Percentiles rank a stretch among this genome's conserved stretches.
phyloP scores from a whole-genome alignment of 1,140 invertebrate genomes.

The Cydia splendana region DNA sequence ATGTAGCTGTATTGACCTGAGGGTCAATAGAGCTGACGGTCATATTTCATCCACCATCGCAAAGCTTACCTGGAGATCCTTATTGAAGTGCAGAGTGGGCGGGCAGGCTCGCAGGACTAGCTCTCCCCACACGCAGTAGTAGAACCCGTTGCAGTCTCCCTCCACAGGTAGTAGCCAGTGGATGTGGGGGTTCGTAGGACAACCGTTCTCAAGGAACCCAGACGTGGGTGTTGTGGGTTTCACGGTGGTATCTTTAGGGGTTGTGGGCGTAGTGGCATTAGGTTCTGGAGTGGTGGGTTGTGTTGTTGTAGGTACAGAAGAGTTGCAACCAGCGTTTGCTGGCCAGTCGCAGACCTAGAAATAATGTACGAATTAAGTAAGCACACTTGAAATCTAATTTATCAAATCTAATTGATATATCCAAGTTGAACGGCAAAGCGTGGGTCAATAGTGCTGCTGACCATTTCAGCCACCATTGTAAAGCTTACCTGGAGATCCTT shows the following conservation, averaged over 20 bases:
- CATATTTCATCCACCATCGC: too few species aligned
- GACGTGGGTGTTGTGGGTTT: neutral
- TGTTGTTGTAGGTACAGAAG: conserved; percentile 3
- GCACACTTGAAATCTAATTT: too few species aligned
- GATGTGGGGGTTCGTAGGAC: conserved; percentile 55
- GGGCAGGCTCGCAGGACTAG: conserved; percentile 78
- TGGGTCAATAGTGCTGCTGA: neutral
- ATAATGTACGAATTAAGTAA: conserved; percentile 4
- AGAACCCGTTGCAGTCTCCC: conserved; percentile 81
- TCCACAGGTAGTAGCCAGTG: conserved; percentile 76
- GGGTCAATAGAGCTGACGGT: too few species aligned
- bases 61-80: conserved; percentile 52
- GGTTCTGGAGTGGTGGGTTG: neutral
- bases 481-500: conserved; percentile 56
- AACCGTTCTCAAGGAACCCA: conserved; percentile 58
- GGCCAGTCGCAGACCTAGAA: conserved; percentile 58
- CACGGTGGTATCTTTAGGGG: neutral
- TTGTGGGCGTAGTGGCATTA: neutral
- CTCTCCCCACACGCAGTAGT: conserved; percentile 78
- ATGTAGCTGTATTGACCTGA: too few species aligned
- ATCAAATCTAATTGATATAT: too few species aligned
- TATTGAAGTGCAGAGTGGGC: conserved; percentile 81
- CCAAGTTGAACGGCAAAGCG: too few species aligned
- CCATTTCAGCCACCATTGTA: too few species aligned
- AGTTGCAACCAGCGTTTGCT: conserved; percentile 46